Evolutionary conservation across 2,888 invertebrate genomes (phyloP).

Genomic region (Sericinus montela): DNA sequence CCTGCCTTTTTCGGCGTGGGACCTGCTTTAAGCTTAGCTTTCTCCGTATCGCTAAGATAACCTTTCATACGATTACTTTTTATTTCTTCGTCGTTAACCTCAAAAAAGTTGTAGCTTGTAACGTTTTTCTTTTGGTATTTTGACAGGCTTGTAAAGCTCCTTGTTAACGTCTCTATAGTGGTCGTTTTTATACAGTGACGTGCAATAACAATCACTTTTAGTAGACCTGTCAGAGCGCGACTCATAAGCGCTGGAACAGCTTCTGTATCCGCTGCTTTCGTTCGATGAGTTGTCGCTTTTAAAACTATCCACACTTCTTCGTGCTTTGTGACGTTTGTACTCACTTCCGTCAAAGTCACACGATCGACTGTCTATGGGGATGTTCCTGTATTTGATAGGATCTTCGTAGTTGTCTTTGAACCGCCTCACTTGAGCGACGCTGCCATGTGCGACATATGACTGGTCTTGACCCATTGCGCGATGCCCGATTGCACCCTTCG

Average conservation of each 20-base stretch:
- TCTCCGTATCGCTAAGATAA: slow-evolving; percentile 61
- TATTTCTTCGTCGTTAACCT: slow-evolving; percentile 49
- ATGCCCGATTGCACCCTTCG: slow-evolving; percentile 44
- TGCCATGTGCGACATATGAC: slow-evolving; percentile 59
- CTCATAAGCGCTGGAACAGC: slow-evolving; percentile 68
- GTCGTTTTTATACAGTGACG: slow-evolving; percentile 73
- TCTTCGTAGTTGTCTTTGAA: slow-evolving; percentile 61
- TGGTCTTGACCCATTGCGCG: slow-evolving; percentile 71
- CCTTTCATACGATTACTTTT: slow-evolving; percentile 55
- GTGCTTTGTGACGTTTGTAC: slow-evolving; percentile 56
- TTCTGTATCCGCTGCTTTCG: slow-evolving; percentile 70
- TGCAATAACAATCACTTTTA: slow-evolving; percentile 63
- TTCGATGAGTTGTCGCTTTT: slow-evolving; percentile 68
- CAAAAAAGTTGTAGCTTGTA: slow-evolving; percentile 66
- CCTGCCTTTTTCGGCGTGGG: slow-evolving; percentile 75
- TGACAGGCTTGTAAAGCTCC: slow-evolving; percentile 72
- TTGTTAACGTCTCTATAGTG: slow-evolving; percentile 71
- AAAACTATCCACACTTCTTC: slow-evolving; percentile 63
- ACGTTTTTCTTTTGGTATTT: slow-evolving; percentile 69
- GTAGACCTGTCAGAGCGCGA: slow-evolving; percentile 61
- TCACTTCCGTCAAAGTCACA: slow-evolving; percentile 46
- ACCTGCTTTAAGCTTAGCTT: slow-evolving; percentile 61
- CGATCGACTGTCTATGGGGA: slow-evolving; percentile 41
- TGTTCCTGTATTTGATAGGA: slow-evolving; percentile 43
- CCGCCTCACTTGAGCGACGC: slow-evolving; percentile 48